A percentile compares a stretch with the other conserved stretches of the same genome.
phyloP scores from a whole-genome alignment of 2,113 vertebrate species.

The Toxotes jaculatrix region DNA sequence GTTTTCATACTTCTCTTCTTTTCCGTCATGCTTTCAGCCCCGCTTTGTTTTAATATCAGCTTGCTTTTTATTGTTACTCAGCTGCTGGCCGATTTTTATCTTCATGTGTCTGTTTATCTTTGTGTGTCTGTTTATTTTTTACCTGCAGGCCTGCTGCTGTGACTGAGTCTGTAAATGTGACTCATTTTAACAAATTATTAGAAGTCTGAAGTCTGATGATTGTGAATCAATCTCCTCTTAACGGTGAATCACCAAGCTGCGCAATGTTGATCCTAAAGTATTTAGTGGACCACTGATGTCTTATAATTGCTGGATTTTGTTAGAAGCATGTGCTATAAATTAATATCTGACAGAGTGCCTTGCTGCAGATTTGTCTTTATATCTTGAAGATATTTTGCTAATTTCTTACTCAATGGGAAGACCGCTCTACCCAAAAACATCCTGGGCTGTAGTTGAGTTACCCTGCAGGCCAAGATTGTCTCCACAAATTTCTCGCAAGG shows the following conservation, averaged over 20 bases:
- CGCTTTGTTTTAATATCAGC: conserved; percentile 1
- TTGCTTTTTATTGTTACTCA: background rate
- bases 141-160: conserved; percentile 20
- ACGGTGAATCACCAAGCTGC: background rate
- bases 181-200: conserved; percentile 13
- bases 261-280: conserved; percentile 7
- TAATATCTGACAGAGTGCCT: conserved; percentile 3
- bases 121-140: background rate
- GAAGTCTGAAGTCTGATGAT: conserved; percentile 16
- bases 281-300: conserved; percentile 33
- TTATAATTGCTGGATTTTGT: conserved; percentile 36
- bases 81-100: background rate
- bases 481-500: background rate
- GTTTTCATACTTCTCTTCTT: conserved; percentile 10
- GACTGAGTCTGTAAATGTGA: conserved; percentile 27
- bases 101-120: background rate
- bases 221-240: conserved; percentile 29
- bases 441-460: background rate
- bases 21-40: background rate
- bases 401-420: background rate
- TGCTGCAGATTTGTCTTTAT: background rate
- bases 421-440: background rate
- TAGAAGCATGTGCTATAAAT: background rate
- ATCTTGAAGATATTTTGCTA: background rate
- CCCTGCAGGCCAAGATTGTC: conserved; percentile 3